phyloP scores from a whole-genome alignment of 2,797 vertebrate species.

The Lacerta viridis region DNA sequence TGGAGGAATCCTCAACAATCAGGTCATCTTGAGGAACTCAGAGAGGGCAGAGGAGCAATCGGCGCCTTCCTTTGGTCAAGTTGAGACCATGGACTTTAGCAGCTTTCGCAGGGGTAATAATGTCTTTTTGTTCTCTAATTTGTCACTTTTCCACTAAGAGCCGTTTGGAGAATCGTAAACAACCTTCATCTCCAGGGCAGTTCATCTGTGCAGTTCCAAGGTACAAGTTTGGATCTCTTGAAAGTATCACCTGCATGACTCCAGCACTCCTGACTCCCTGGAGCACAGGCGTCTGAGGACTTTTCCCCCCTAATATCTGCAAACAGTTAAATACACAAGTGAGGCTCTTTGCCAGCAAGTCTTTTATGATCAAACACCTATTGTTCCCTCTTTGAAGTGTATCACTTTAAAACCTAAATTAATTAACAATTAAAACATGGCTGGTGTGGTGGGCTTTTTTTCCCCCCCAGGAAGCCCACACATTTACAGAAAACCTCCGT shows the following conservation, averaged over 20 bases:
- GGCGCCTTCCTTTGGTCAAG: background rate
- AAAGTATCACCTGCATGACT: background rate
- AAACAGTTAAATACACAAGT: background rate
- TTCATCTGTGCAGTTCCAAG: background rate
- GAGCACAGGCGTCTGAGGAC: background rate
- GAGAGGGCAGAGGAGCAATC: background rate
- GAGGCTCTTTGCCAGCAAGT: background rate
- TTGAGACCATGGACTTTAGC: no score
- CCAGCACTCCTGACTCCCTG: background rate
- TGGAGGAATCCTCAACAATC: no score
- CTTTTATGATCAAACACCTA: slow-evolving; percentile 26
- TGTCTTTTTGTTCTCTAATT: no score
- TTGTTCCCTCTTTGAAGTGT: slow-evolving; percentile 13
- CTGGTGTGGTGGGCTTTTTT: no score
- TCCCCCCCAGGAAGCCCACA: background rate
- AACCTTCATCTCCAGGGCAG: background rate
- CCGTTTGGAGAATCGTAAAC: background rate
- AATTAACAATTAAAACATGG: slow-evolving; percentile 34
- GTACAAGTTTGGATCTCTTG: background rate
- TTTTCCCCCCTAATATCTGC: slow-evolving; percentile 8
- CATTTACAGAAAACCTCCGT: background rate
- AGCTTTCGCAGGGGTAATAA: no score
- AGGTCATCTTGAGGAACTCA: background rate
- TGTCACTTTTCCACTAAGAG: background rate
- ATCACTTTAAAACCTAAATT: slow-evolving; percentile 15